phyloP scores from a whole-genome alignment of 1,140 invertebrate genomes.

The Achroia grisella region DNA sequence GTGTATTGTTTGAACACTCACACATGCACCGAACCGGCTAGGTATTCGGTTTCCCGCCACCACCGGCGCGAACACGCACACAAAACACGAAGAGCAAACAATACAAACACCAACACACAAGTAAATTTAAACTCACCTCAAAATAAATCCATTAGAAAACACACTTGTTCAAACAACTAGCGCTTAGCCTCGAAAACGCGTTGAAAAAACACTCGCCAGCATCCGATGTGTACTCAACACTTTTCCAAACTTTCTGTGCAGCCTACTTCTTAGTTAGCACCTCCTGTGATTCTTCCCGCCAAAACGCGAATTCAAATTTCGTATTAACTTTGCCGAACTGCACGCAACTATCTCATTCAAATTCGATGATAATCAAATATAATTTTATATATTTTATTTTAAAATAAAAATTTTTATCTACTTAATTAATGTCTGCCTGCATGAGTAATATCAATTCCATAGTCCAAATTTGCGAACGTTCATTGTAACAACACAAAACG shows the following conservation, averaged over 20 bases:
- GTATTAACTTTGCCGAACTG: slow-evolving; percentile 16
- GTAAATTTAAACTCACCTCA: slow-evolving; percentile 74
- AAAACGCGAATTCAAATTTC: slow-evolving; percentile 23
- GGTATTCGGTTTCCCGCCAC: slow-evolving; percentile 72
- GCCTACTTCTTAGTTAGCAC: slow-evolving; percentile 38
- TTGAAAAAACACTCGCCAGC: slow-evolving; percentile 69
- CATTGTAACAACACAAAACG: slow-evolving; percentile 28
- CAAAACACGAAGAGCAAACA: slow-evolving; percentile 68
- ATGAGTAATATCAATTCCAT: slow-evolving; percentile 28
- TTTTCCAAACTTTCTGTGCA: slow-evolving; percentile 69
- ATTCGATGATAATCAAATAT: slow-evolving; percentile 19
- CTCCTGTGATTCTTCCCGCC: slow-evolving; percentile 40
- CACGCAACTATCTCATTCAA: slow-evolving; percentile 15
- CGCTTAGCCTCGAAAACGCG: slow-evolving; percentile 72
- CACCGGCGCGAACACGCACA: slow-evolving; percentile 68
- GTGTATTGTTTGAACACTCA: slow-evolving; percentile 55
- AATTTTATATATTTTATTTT: slow-evolving; percentile 3
- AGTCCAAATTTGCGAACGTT: slow-evolving; percentile 32
- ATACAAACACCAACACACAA: slow-evolving; percentile 71
- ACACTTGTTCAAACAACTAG: slow-evolving; percentile 73
- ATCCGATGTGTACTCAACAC: slow-evolving; percentile 63
- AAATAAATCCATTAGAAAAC: slow-evolving; percentile 74
- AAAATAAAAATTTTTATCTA: slow-evolving; percentile 22
- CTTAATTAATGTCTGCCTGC: slow-evolving; percentile 17
- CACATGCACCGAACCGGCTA: slow-evolving; percentile 49